These are phyloP conservation scores for Drosophila micromelanica DNA, from an alignment of 1,140 invertebrate species.

Conservation along the genomic window DNA sequence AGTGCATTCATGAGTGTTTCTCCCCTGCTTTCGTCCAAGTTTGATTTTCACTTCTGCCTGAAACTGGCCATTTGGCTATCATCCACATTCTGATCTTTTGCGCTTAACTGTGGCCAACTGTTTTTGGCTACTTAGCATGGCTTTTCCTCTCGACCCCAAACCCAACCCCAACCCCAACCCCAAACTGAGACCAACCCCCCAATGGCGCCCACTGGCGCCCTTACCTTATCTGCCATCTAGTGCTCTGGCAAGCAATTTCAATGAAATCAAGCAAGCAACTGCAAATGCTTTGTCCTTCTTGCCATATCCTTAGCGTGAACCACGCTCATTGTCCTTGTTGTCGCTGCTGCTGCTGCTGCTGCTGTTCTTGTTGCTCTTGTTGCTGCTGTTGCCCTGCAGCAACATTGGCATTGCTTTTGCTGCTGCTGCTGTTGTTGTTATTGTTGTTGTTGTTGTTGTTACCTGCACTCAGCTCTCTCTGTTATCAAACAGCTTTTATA, in stretches of 20 bases:
- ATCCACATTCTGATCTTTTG: constrained; percentile 15
- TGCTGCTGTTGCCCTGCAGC: constrained; percentile 29
- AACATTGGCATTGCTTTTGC: constrained; percentile 9
- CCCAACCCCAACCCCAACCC: background rate
- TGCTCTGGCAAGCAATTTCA: constrained; percentile 43
- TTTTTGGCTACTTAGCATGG: constrained; percentile 37
- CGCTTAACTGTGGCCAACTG: constrained; percentile 33
- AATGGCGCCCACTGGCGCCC: background rate
- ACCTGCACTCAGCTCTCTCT: constrained; percentile 23
- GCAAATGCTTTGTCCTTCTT: constrained; percentile 50
- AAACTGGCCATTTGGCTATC: constrained; percentile 19
- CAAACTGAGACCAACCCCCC: background rate
- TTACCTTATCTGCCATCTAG: constrained; percentile 29
- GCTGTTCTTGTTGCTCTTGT: constrained; percentile 4
- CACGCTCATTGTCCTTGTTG: constrained; percentile 38
- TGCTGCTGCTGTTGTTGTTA: constrained; percentile 6
- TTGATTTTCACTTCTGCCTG: constrained; percentile 3
- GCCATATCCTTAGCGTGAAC: constrained; percentile 15
- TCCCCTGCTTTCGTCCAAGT: background rate
- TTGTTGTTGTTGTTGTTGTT: background rate
- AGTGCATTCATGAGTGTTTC: constrained; percentile 30
- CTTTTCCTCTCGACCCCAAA: background rate
- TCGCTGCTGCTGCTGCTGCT: constrained; percentile 21
- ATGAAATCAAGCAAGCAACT: constrained; percentile 42
- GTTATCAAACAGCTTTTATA: constrained; percentile 23